Evolutionary conservation across 2,888 invertebrate species (phyloP), one percentile per base, ranked within the genome.

Genomic region (Ptychoptera contaminata): DNA sequence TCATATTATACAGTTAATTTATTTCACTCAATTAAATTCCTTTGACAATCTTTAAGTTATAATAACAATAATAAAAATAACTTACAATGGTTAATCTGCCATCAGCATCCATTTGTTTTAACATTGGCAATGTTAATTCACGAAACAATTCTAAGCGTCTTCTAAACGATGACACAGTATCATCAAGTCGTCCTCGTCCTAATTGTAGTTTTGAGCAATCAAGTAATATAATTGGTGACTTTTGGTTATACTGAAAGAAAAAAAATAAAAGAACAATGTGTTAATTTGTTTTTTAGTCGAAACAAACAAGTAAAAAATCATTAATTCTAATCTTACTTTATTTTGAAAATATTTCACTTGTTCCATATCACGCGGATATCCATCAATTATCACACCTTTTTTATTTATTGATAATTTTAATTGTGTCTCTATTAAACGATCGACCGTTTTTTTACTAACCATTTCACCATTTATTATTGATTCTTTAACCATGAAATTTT

Each of bases 151-250:
- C 87, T 42, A 93, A 68, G 29, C 91, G 72, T 46, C 83, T 72
- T 36, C 86, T 71, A 63, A 91, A 88, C 1, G 90, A 86, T 8
- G 84, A 82, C 16, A 86, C 83, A 8, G 82, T 84, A 65, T 92
- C 91, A 59, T 92, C 92, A 11, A 84, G 70, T 29, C 87, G 68
- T 0, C 86, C 85, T 23, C 88, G 74, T 1, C 87, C 88, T 39
- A 88, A 68, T 61, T 90, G 87, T 47, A 90, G 71, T 63, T 92
- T 92, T 0, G 91, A 90, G 57, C 92, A 92, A 67, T 93, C 93
- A 55, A 93, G 68, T 1, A 93, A 71, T 5, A 93, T 76, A 58
- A 88, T 76, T 1, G 84, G 77, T 2, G 92, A 90, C 41, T 74
- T 71, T 54, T 81, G 74, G 45, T 76, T 74, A 63, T 79, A 85